Base-by-base conservation (phyloP, 37 sponge, comb jelly and placozoan genomes). In the Sycon ciliatum region DNA sequence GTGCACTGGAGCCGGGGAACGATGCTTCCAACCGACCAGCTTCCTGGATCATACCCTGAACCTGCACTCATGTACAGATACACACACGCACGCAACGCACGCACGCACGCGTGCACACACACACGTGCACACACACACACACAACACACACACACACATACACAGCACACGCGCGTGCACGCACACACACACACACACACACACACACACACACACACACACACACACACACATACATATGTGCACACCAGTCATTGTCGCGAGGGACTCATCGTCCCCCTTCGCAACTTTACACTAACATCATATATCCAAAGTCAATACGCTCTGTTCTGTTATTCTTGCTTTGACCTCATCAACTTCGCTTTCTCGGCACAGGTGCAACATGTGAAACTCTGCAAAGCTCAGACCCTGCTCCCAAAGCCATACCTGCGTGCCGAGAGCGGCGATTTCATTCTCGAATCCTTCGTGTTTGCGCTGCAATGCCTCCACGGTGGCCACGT, bases 391-490 rank as follows among this genome's bases (percentile, higher is more conserved):
- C 67, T 5, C 35, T 33, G 36, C 24, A n/a, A 68, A 39, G 11
- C 7, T 69, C 13, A n/a, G 6, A 4, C 11, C n/a, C 0, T 26
- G 39, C 32, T 27, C 39, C 39, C 13, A 1, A 6, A 6, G 1
- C 52, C 53, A 13, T 60, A 88, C 89, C 82, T 85, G 81, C 53
- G 72, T 84, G 22, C 85, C 93, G 24, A 92, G 81, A 11, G 93
- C 88, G 9, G 78, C 57, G 22, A 84, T 34, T 62, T 87, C 93
- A 22, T 76, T 73, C 60, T 92, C 93, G 73, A 85, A 92, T 2
- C 78, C 71, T 35, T 87, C 88, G 13, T 85, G 85, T 60, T 85
- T 87, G 24, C 93, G 78, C 82, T 83, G 88, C 36, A 87, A 69
- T 0, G 68, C 76, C 34, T 88, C 78, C 4, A 92, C 93, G 34